phyloP scores from a whole-genome alignment of 2,888 invertebrate genomes.

The Lacanobia oleracea region DNA sequence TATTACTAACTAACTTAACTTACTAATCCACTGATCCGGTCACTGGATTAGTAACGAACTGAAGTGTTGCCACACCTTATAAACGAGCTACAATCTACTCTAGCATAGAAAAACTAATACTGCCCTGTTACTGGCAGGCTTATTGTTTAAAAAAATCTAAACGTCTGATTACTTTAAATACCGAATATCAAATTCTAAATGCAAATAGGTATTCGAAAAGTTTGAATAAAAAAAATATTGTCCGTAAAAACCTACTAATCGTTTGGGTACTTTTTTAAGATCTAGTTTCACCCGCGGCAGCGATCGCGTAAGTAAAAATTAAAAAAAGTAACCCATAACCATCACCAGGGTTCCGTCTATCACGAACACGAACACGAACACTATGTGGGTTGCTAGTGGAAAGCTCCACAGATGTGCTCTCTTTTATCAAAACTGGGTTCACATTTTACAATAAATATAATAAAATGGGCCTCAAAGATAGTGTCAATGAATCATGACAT shows the following conservation, averaged over 20 bases:
- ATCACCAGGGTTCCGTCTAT: too few relatives aligned
- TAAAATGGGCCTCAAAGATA: slow-evolving; percentile 31
- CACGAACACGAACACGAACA: too few relatives aligned
- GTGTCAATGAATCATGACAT: slow-evolving; percentile 41
- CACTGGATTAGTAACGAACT: slow-evolving; percentile 13
- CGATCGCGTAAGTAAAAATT: too few relatives aligned
- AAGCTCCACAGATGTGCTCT: not conserved
- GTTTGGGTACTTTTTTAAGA: too few relatives aligned
- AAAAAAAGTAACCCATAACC: too few relatives aligned
- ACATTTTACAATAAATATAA: slow-evolving; percentile 2
- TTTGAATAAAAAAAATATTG: too few relatives aligned
- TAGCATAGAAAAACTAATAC: not conserved
- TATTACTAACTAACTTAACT: slow-evolving; percentile 9
- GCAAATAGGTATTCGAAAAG: too few relatives aligned
- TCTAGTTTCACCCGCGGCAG: too few relatives aligned
- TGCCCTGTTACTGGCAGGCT: not conserved
- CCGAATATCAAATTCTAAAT: too few relatives aligned
- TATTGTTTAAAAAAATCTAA: too few relatives aligned
- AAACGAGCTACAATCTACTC: not conserved
- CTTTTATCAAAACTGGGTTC: not conserved
- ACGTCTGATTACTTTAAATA: too few relatives aligned
- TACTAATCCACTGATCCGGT: slow-evolving; percentile 1
- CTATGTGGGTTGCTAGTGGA: not conserved
- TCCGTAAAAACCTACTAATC: too few relatives aligned
- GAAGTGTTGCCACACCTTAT: not conserved